phyloP scores from a whole-genome alignment of 2,888 invertebrate genomes.

The Cantharis flavilabris region DNA sequence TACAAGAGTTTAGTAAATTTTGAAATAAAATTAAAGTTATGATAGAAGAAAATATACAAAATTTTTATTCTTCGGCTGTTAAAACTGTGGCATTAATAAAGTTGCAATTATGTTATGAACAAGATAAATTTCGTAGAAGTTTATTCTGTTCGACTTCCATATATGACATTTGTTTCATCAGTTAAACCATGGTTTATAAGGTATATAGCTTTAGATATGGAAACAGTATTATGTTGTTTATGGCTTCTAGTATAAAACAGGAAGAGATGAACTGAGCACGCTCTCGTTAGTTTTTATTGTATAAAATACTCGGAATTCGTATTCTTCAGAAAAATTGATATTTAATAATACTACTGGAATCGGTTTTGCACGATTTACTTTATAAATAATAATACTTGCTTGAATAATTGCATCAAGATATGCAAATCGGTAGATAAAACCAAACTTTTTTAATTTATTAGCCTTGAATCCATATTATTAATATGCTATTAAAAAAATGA shows the following conservation, averaged over 20 bases:
- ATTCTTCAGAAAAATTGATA: slow-evolving; percentile 20
- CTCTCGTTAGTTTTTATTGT: slow-evolving; percentile 55
- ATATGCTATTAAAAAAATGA: neutral
- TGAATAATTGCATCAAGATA: neutral
- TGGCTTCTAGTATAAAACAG: slow-evolving; percentile 32
- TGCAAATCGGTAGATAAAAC: neutral
- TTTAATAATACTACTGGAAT: slow-evolving; percentile 23
- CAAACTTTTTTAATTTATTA: neutral
- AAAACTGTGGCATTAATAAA: neutral
- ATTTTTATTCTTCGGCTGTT: neutral
- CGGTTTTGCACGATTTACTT: slow-evolving; percentile 25
- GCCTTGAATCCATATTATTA: neutral
- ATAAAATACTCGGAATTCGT: slow-evolving; percentile 46
- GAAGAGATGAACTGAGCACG: slow-evolving; percentile 39
- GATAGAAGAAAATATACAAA: neutral
- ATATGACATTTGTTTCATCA: slow-evolving; percentile 33
- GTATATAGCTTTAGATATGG: slow-evolving; percentile 33
- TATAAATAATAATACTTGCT: slow-evolving; percentile 10
- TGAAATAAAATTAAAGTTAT: too few relatives aligned
- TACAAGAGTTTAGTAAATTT: too few relatives aligned
- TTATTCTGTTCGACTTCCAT: slow-evolving; percentile 29
- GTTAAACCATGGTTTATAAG: slow-evolving; percentile 32
- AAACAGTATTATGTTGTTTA: slow-evolving; percentile 34
- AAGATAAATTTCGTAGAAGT: slow-evolving; percentile 23
- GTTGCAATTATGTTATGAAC: neutral